Evolutionary conservation across 2,888 invertebrate species (phyloP).

Genomic region (Pelosia muscerda): DNA sequence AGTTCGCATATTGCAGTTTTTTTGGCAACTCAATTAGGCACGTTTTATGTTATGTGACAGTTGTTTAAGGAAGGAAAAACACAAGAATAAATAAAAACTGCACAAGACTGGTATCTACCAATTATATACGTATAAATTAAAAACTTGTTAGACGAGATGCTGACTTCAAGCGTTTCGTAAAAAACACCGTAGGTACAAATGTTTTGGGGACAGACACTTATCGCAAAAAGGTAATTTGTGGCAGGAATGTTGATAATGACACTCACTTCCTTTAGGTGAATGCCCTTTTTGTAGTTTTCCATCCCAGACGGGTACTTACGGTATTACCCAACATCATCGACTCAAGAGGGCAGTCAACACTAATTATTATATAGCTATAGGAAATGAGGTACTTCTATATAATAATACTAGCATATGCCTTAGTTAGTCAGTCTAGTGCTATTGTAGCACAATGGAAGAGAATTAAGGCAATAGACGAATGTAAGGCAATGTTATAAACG

Average conservation of each 20-base stretch:
- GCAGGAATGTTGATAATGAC: slow-evolving; percentile 43
- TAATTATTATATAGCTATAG: too few relatives aligned
- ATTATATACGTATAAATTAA: too few relatives aligned
- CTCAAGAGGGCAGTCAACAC: background rate
- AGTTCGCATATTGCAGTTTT: too few relatives aligned
- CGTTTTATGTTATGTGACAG: too few relatives aligned
- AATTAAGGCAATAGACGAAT: too few relatives aligned
- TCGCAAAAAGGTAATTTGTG: slow-evolving; percentile 42
- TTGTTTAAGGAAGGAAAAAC: background rate
- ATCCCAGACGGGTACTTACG: slow-evolving; percentile 29
- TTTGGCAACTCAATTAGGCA: too few relatives aligned
- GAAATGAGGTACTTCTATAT: too few relatives aligned
- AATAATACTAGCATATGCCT: too few relatives aligned
- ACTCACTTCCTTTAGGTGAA: slow-evolving; percentile 47
- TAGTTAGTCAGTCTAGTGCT: too few relatives aligned
- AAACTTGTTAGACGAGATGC: slow-evolving; percentile 24
- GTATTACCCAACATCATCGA: background rate
- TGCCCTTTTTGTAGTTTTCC: slow-evolving; percentile 56
- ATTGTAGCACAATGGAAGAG: too few relatives aligned
- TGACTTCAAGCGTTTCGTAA: slow-evolving; percentile 18
- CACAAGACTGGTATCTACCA: background rate
- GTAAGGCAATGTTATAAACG: too few relatives aligned
- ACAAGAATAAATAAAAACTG: background rate
- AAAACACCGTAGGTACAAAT: slow-evolving; percentile 28
- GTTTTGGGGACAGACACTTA: slow-evolving; percentile 39